Evolutionary conservation across 1,140 invertebrate genomes (phyloP).

Genomic region (Phymastichus coffea): DNA sequence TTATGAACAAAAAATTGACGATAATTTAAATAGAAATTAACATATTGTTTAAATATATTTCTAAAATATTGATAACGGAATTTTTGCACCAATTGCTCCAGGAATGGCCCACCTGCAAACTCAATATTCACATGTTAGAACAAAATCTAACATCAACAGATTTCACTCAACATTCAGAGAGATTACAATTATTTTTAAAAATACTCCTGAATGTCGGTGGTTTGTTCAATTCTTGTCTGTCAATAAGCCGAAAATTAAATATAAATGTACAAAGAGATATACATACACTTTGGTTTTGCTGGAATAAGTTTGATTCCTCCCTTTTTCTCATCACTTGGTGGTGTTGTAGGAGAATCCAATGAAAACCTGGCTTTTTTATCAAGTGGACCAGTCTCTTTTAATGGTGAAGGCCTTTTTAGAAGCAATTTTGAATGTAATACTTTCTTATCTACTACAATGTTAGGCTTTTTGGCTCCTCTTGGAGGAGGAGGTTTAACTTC

Average conservation of each 20-base stretch:
- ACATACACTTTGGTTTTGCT: conserved; percentile 88
- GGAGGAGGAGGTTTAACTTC: conserved; percentile 77
- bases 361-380: conserved; percentile 76
- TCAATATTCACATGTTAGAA: conserved; percentile 47
- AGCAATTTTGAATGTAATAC: conserved; percentile 57
- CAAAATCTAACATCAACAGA: conserved; percentile 22
- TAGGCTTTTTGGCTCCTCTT: conserved; percentile 53
- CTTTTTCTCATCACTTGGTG: conserved; percentile 64
- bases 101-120: conserved; percentile 46
- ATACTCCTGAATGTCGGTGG: conserved; percentile 18
- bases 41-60: conserved; percentile 22
- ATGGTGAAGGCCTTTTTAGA: conserved; percentile 67
- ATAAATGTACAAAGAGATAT: conserved; percentile 37
- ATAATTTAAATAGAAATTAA: conserved; percentile 10
- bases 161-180: conserved; percentile 19
- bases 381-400: conserved; percentile 54
- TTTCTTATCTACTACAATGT: conserved; percentile 59
- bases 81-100: conserved; percentile 32
- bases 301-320: conserved; percentile 82
- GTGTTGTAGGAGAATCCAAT: conserved; percentile 45
- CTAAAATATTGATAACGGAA: conserved; percentile 13
- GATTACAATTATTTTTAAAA: background rate
- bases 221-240: too few relatives aligned
- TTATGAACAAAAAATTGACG: conserved; percentile 14
- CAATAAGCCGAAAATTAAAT: conserved; percentile 22